Conservation (phyloP, 2,113 vertebrate species). For the Myotis davidii region DNA sequence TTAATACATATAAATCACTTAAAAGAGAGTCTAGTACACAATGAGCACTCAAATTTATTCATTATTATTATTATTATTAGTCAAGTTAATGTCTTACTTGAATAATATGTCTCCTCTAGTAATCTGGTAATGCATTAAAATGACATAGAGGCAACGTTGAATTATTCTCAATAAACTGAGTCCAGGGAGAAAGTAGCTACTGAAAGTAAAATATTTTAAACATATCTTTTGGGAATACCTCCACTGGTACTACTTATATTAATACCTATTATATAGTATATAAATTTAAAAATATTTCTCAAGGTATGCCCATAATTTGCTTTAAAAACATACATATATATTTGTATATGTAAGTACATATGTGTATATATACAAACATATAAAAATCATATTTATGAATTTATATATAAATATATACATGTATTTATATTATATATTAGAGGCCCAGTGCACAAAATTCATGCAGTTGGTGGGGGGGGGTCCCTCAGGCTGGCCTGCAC, state of each 20-base stretch:
- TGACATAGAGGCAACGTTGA: not conserved
- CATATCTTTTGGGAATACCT: not conserved
- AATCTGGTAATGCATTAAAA: slow-evolving; percentile 8
- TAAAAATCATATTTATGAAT: not conserved
- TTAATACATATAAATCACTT: not conserved
- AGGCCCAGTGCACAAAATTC: too few species aligned
- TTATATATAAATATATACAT: not conserved
- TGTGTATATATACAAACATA: not conserved
- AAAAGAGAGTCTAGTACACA: not conserved
- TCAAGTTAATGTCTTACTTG: slow-evolving; percentile 25
- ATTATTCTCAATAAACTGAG: slow-evolving; percentile 21
- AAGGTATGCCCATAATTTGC: not conserved
- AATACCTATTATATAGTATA: not conserved
- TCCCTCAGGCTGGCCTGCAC: too few species aligned
- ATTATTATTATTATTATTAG: not conserved
- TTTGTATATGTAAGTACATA: not conserved
- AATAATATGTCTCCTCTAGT: not conserved
- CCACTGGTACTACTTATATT: not conserved
- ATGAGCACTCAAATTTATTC: not conserved
- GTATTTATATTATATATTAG: too few species aligned
- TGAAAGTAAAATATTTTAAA: slow-evolving; percentile 21
- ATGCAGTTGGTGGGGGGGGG: too few species aligned
- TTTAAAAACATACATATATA: not conserved
- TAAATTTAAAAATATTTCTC: slow-evolving; percentile 32
- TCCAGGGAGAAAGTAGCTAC: not conserved